Conservation (phyloP, 2,888 invertebrate genomes). For the Branchellion lobata region DNA sequence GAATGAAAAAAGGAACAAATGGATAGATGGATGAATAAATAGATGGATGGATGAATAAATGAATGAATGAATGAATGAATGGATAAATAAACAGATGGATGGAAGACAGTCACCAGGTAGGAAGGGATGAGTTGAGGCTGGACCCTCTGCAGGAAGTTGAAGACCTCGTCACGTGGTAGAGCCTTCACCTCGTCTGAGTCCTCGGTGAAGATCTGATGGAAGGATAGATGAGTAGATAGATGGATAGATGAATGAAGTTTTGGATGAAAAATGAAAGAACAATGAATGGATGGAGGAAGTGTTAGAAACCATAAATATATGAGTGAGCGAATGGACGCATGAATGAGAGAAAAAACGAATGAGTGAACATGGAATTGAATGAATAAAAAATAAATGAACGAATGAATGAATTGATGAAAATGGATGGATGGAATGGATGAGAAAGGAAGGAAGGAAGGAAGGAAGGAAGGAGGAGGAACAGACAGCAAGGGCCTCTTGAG, state of each 20-base stretch:
- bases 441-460: no score
- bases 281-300: not conserved
- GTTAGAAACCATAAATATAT: no score
- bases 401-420: not conserved
- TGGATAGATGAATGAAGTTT: not conserved
- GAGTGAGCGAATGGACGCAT: constrained; percentile 8
- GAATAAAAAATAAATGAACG: no score
- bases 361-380: no score
- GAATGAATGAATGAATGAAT: no score
- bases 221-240: not conserved
- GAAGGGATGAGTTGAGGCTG: constrained; percentile 81
- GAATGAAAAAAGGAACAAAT: no score
- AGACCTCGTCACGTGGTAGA: constrained; percentile 81
- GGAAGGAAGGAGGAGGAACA: not conserved
- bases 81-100: no score
- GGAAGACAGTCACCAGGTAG: constrained; percentile 71
- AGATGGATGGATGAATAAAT: no score
- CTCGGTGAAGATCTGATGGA: constrained; percentile 75
- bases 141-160: constrained; percentile 82
- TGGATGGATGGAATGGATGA: not conserved
- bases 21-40: no score
- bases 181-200: constrained; percentile 81
- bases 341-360: not conserved
- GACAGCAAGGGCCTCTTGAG: constrained; percentile 10
- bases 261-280: not conserved